Evolutionary conservation across 2,797 vertebrate species (phyloP), one percentile per base, ranked within the genome.

Genomic region (Megalops cyprinoides): DNA sequence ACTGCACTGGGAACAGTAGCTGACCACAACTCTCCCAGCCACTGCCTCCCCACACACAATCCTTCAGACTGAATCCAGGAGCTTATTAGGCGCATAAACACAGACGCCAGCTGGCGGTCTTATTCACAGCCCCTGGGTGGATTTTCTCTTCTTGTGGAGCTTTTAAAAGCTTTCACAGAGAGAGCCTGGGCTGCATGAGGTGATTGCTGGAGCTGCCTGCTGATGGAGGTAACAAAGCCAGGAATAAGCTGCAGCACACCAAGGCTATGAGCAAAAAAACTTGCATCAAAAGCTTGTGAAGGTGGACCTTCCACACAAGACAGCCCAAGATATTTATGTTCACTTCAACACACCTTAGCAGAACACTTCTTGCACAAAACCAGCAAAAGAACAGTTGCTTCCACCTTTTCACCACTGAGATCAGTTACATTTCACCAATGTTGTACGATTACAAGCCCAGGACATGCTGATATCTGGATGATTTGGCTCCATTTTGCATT

Each of bases 51-150:
- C 65, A 58, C 51, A 12, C 65, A 60, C 25, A 55, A 25, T 39
- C 75, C 62, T 55, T 71, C 65, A 74, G 76, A n/a, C 65, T 60
- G 69, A 7, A 49, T 23, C 62, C 76, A 74, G 77, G 28, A 44
- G 69, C 8, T 60, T 60, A 28, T 79, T 60, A 53, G 55, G 34
- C 76, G 18, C 71, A 49, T 15, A 31, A 69, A 28, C 74, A 65
- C 74, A 69, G 74, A 77, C 53, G 42, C 46, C 81, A 79, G 81
- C 53, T 53, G 81, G 81, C 65, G 12, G 69, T 77, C 76, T 48
- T 71, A n/a, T 23, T 73, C 81, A 10, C 56, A 37, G 69, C 76
- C 42, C 81, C 39, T 1, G 69, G 65, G 49, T 55, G 73, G 56
- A 65, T 76, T 25, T 25, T 31, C 79, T 67, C 53, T 49, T 14